Evolutionary conservation across 2,113 vertebrate genomes (phyloP).

Genomic region (Epinephelus fuscoguttatus): DNA sequence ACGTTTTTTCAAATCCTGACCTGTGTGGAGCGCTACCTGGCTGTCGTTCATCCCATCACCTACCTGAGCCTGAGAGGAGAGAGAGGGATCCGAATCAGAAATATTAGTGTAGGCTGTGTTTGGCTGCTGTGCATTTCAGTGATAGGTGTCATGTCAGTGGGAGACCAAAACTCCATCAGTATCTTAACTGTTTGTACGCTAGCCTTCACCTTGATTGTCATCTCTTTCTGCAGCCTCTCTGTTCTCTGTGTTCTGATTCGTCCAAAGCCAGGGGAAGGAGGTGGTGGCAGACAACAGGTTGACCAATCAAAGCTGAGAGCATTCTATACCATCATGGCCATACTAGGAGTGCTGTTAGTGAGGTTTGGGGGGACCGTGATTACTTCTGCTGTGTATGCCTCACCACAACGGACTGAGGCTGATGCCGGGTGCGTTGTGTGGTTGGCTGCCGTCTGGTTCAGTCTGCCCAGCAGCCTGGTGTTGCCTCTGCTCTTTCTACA

Average conservation of each 20-base stretch:
- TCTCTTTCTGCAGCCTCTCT: slow-evolving; percentile 41
- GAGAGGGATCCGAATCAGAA: not conserved
- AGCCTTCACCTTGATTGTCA: fast-evolving
- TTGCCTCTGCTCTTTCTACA: slow-evolving; percentile 29
- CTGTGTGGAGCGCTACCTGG: slow-evolving; percentile 44
- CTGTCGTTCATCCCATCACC: slow-evolving; percentile 27
- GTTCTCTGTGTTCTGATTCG: slow-evolving; percentile 28
- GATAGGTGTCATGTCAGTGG: fast-evolving
- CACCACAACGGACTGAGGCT: fast-evolving
- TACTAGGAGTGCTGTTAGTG: slow-evolving; percentile 2
- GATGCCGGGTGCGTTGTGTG: fast-evolving
- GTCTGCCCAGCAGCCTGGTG: slow-evolving; percentile 19
- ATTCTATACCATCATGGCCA: slow-evolving; percentile 24
- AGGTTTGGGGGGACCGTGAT: not conserved
- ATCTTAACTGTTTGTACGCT: fast-evolving
- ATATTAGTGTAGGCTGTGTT: not conserved
- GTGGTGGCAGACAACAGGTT: fast-evolving
- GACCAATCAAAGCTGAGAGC: slow-evolving; percentile 42
- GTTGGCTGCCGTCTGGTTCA: fast-evolving
- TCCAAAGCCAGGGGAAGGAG: slow-evolving; percentile 13
- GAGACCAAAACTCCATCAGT: fast-evolving
- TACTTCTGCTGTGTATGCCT: fast-evolving
- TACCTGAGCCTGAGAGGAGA: slow-evolving; percentile 22
- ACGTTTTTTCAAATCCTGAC: not conserved
- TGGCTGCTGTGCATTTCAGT: fast-evolving